phyloP scores from a whole-genome alignment of 2,797 vertebrate species.

The Brachyrhaphis roseni region DNA sequence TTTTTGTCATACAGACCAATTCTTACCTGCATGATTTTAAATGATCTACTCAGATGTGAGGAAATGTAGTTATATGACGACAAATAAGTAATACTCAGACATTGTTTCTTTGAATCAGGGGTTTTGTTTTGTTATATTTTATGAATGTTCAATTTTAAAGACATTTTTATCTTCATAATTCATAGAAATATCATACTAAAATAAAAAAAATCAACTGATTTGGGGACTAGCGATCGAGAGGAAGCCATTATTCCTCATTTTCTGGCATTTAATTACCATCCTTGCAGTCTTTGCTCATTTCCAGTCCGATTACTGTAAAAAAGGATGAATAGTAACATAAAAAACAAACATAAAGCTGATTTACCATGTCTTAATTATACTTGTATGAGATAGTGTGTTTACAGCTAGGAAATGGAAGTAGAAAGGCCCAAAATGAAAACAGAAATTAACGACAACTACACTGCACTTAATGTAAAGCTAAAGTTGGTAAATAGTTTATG shows the following conservation, averaged over 20 bases:
- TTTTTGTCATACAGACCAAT: no score
- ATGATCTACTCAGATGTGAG: no score
- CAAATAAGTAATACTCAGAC: no score
- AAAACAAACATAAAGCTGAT: neutral
- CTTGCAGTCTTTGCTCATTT: neutral
- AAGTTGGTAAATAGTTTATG: neutral
- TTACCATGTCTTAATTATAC: neutral
- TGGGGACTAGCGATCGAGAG: neutral
- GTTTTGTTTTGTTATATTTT: neutral
- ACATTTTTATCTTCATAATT: neutral
- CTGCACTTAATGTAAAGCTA: neutral
- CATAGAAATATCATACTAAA: neutral
- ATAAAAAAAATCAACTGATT: neutral
- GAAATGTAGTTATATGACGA: no score
- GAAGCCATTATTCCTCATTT: neutral
- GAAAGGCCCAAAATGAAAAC: neutral
- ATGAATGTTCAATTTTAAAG: neutral
- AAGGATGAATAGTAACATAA: neutral
- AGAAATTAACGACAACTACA: neutral
- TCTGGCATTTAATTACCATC: neutral
- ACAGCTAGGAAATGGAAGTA: neutral
- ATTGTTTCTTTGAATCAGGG: neutral
- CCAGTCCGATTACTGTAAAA: neutral
- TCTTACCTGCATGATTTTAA: no score
- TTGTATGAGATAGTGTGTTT: neutral